Conservation (phyloP, 2,113 vertebrate genomes). For the Monopterus albus region DNA sequence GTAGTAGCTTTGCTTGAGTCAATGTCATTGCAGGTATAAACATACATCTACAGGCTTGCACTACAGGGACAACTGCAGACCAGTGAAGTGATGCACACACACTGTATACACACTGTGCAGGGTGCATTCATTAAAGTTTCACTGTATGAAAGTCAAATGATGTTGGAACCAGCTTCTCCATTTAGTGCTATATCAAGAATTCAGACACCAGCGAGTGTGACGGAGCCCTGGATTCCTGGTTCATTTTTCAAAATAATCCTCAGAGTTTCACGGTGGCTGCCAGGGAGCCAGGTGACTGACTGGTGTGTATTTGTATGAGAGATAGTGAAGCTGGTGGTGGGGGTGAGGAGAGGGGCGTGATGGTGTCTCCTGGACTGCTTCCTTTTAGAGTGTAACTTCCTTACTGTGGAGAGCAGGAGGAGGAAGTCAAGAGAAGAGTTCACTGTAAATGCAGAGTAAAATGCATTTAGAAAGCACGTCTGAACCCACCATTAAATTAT, state of each 20-base stretch:
- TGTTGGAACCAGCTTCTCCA: slow-evolving; percentile 92
- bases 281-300: slow-evolving; percentile 66
- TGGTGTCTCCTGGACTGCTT: slow-evolving; percentile 74
- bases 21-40: slow-evolving; percentile 77
- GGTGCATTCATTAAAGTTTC: slow-evolving; percentile 89
- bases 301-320: slow-evolving; percentile 13
- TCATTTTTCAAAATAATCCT: slow-evolving; percentile 87
- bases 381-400: slow-evolving; percentile 79
- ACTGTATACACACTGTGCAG: slow-evolving; percentile 67
- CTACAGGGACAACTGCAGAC: slow-evolving; percentile 77
- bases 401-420: slow-evolving; percentile 51
- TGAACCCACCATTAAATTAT: slow-evolving; percentile 57
- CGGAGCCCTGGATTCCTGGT: slow-evolving; percentile 86
- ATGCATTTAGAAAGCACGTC: slow-evolving; percentile 50
- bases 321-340: neutral
- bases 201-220: slow-evolving; percentile 85
- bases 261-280: slow-evolving; percentile 70
- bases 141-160: slow-evolving; percentile 93
- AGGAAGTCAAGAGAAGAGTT: slow-evolving; percentile 45
- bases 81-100: slow-evolving; percentile 24
- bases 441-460: slow-evolving; percentile 77
- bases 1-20: slow-evolving; percentile 67
- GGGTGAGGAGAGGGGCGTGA: slow-evolving; percentile 36
- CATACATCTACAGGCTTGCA: slow-evolving; percentile 11
- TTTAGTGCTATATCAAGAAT: slow-evolving; percentile 90